A percentile compares a stretch with the other conserved stretches of the same genome.
phyloP scores from a whole-genome alignment of 2,797 vertebrate genomes.

The Falco cherrug region DNA sequence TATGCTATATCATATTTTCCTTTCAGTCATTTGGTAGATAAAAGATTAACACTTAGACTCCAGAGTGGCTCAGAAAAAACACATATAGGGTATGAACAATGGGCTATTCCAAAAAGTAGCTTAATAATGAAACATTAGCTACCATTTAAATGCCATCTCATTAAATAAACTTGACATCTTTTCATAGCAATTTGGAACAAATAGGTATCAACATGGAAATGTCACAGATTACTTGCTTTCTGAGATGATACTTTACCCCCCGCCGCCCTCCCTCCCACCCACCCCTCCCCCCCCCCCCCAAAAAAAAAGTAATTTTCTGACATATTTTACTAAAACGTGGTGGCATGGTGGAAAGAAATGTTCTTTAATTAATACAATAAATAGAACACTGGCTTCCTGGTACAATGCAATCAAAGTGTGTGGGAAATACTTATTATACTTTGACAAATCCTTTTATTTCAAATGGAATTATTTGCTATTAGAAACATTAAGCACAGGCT shows the following conservation, averaged over 20 bases:
- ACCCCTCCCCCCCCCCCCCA: no score
- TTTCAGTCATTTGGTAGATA: background rate
- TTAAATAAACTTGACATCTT: background rate
- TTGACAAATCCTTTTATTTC: constrained; percentile 61
- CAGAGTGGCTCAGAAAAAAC: background rate
- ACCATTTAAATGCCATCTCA: constrained; percentile 39
- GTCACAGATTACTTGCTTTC: constrained; percentile 41
- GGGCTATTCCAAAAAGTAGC: background rate
- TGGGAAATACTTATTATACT: constrained; percentile 28
- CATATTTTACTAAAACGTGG: constrained; percentile 27
- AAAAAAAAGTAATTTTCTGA: background rate
- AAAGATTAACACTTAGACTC: constrained; percentile 12
- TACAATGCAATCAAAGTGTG: background rate
- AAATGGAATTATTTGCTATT: constrained; percentile 71
- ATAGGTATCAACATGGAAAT: constrained; percentile 19
- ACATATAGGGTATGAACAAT: background rate
- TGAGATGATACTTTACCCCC: background rate
- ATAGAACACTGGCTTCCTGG: constrained; percentile 16
- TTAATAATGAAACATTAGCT: constrained; percentile 16
- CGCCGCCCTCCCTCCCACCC: fast-evolving
- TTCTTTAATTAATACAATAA: constrained; percentile 51
- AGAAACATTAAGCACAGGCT: constrained; percentile 68
- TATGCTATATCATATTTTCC: background rate
- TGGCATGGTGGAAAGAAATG: background rate
- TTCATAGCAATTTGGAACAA: constrained; percentile 40